These are phyloP conservation scores for Syngnathus typhle DNA, from an alignment of 2,113 vertebrate genomes.

Conservation along the genomic window DNA sequence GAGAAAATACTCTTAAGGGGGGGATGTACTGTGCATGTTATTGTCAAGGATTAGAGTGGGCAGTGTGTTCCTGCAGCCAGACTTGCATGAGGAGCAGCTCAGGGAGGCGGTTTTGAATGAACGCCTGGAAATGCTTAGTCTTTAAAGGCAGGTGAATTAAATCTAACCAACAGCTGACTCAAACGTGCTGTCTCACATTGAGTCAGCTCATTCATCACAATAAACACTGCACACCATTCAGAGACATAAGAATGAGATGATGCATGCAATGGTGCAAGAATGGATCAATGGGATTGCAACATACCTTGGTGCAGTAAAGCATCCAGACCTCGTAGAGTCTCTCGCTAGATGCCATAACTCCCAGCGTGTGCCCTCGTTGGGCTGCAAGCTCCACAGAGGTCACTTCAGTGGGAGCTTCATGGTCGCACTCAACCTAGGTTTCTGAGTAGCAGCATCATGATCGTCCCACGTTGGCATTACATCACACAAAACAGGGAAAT, in stretches of 20 bases:
- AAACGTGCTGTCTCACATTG: constrained; percentile 20
- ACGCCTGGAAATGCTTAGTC: constrained; percentile 11
- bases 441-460: constrained; percentile 15
- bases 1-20: constrained; percentile 7
- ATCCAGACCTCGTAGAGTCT: constrained; percentile 97
- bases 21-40: constrained; percentile 1
- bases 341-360: constrained; percentile 92
- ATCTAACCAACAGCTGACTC: constrained; percentile 47
- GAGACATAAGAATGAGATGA: not conserved
- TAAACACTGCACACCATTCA: constrained; percentile 13
- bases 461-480: constrained; percentile 18
- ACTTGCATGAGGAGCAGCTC: constrained; percentile 56
- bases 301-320: constrained; percentile 96
- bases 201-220: constrained; percentile 29
- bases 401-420: constrained; percentile 58
- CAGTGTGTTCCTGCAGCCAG: constrained; percentile 38
- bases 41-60: constrained; percentile 47
- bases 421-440: constrained; percentile 18
- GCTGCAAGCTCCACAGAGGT: constrained; percentile 42
- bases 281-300: not conserved
- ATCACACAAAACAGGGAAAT: not conserved
- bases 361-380: constrained; percentile 17
- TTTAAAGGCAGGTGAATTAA: constrained; percentile 53
- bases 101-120: constrained; percentile 54
- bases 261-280: not conserved